phyloP scores from a whole-genome alignment of 2,797 vertebrate genomes.

The Cyclura pinguis region DNA sequence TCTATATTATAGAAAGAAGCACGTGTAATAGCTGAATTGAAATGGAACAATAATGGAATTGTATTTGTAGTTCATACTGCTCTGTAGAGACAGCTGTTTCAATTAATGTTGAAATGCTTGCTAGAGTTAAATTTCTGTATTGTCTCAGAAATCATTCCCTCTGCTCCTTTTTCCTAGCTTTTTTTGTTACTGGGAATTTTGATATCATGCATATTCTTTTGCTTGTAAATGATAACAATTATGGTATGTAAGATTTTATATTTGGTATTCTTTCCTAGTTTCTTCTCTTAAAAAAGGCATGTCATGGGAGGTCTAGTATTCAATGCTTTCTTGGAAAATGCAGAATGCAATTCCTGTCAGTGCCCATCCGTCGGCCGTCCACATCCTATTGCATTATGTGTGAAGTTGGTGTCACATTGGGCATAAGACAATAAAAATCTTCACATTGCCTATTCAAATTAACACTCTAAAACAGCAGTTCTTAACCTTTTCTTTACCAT shows the following conservation, averaged over 20 bases:
- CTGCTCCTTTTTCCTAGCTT: neutral
- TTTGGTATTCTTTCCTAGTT: neutral
- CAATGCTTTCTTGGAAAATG: too few relatives aligned
- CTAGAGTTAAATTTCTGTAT: constrained; percentile 22
- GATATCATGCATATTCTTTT: neutral
- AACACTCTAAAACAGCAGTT: too few relatives aligned
- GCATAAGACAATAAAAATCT: too few relatives aligned
- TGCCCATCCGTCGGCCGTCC: too few relatives aligned
- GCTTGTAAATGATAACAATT: neutral
- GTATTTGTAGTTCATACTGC: neutral
- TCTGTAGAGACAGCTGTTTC: constrained; percentile 24
- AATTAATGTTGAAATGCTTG: constrained; percentile 9
- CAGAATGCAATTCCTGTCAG: too few relatives aligned
- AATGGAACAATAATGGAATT: constrained; percentile 25
- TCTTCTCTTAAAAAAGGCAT: too few relatives aligned
- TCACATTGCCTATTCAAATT: too few relatives aligned
- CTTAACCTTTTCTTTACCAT: too few relatives aligned
- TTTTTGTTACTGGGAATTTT: neutral
- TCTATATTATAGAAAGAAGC: neutral
- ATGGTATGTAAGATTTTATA: neutral
- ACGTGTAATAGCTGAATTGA: constrained; percentile 2
- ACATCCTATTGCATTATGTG: too few relatives aligned
- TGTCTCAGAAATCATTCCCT: neutral
- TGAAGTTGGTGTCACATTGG: too few relatives aligned
- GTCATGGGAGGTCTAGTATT: too few relatives aligned